These are phyloP conservation scores for Enteromius thamalakanensis DNA, from an alignment of 2,797 vertebrate genomes.

Conservation along the genomic window DNA sequence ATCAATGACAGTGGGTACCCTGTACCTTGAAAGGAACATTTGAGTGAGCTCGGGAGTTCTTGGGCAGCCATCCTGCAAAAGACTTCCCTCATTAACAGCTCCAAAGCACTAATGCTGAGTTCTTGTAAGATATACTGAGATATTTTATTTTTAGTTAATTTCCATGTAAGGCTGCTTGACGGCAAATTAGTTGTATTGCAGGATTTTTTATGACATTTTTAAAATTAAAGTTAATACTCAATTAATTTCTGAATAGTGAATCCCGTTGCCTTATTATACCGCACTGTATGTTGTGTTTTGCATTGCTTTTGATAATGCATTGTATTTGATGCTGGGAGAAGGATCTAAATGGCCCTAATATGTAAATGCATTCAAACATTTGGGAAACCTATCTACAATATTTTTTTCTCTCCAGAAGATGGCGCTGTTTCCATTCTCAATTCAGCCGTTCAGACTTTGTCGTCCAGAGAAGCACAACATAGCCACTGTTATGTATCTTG, in stretches of 20 bases:
- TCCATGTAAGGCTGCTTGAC: not conserved
- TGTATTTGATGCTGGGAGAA: not conserved
- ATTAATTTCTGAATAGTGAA: not conserved
- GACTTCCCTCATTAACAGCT: not conserved
- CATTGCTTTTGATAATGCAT: not conserved
- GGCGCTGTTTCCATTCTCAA: slow-evolving; percentile 60
- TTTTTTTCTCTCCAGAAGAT: slow-evolving; percentile 51
- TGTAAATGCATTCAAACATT: not conserved
- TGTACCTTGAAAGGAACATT: not conserved
- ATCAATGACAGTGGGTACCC: not conserved
- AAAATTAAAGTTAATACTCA: not conserved
- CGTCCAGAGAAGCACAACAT: slow-evolving; percentile 81
- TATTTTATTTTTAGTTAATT: too few species aligned
- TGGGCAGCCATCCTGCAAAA: not conserved
- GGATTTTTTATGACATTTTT: not conserved
- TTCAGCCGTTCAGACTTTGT: slow-evolving; percentile 71
- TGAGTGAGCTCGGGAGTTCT: not conserved
- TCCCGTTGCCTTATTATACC: not conserved
- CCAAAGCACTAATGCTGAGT: not conserved
- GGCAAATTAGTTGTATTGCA: not conserved
- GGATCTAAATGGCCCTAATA: not conserved
- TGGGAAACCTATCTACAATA: not conserved
- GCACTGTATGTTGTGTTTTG: not conserved
- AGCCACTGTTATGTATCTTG: slow-evolving; percentile 73
- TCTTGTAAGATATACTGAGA: too few species aligned